Evolutionary conservation across 2,797 vertebrate genomes (phyloP).

Genomic region (Tapirus indicus): DNA sequence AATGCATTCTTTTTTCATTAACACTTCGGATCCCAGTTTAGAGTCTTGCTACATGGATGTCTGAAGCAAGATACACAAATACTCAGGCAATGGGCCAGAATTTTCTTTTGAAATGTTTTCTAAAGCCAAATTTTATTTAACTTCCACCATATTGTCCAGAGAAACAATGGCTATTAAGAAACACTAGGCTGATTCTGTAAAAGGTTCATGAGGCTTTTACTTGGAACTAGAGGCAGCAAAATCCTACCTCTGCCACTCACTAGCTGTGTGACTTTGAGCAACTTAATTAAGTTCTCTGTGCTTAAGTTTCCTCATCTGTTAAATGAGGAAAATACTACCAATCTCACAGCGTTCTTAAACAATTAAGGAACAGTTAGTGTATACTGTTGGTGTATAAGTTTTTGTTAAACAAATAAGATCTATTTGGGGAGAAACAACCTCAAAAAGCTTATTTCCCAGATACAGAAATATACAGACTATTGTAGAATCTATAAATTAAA

Average conservation of each 20-base stretch:
- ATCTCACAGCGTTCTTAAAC: neutral
- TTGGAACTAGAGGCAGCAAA: neutral
- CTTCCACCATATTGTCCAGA: neutral
- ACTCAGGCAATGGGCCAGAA: neutral
- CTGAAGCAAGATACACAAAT: neutral
- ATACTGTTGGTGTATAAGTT: neutral
- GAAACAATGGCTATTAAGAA: neutral
- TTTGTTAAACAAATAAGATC: neutral
- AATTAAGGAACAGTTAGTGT: neutral
- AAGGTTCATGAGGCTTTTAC: neutral
- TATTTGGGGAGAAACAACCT: neutral
- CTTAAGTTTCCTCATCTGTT: neutral
- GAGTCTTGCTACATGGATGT: neutral
- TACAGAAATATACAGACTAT: neutral
- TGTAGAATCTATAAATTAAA: neutral
- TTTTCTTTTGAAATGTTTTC: conserved; percentile 4
- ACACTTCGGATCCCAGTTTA: neutral
- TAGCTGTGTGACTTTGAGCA: neutral
- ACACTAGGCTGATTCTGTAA: neutral
- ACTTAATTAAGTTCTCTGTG: neutral
- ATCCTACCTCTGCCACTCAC: neutral
- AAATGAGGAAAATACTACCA: neutral
- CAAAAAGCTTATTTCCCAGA: neutral
- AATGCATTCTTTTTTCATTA: neutral
- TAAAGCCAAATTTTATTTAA: conserved; percentile 26